Percentiles rank a stretch among this genome's conserved stretches.
phyloP scores from a whole-genome alignment of 2,888 invertebrate genomes.

The Nephrotoma appendiculata region DNA sequence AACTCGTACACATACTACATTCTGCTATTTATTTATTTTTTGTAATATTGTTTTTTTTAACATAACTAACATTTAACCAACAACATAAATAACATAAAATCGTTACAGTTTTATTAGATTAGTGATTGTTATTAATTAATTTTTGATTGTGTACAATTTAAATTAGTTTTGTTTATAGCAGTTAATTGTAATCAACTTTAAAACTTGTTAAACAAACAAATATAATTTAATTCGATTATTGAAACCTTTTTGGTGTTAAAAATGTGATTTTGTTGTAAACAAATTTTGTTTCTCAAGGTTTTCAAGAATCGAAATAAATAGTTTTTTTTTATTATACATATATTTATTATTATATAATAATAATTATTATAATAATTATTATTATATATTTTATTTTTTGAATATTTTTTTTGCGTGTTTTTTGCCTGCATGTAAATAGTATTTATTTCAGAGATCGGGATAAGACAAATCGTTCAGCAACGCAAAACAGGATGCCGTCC shows the following conservation, averaged over 20 bases:
- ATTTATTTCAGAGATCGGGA: conserved; percentile 36
- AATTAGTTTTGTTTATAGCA: neutral
- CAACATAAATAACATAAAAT: neutral
- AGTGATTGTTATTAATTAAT: neutral
- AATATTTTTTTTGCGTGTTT: conserved; percentile 17
- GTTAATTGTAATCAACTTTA: neutral
- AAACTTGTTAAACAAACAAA: neutral
- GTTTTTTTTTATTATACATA: neutral
- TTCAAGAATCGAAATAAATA: neutral
- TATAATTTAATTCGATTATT: neutral
- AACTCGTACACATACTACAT: neutral
- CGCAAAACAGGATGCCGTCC: conserved; percentile 34
- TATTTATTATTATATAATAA: neutral
- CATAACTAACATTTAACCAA: neutral
- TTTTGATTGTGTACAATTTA: neutral
- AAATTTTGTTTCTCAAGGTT: neutral
- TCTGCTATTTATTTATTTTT: neutral
- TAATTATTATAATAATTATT: neutral
- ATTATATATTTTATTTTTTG: neutral
- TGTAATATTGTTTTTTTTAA: neutral
- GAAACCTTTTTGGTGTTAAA: neutral
- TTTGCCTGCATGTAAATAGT: conserved; percentile 35
- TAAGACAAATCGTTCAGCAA: conserved; percentile 31
- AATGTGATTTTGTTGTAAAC: neutral
- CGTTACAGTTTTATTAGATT: neutral